Evolutionary conservation across 1,140 invertebrate genomes (phyloP), one percentile per base, ranked within the genome.

Genomic region (Pollicipes pollicipes): DNA sequence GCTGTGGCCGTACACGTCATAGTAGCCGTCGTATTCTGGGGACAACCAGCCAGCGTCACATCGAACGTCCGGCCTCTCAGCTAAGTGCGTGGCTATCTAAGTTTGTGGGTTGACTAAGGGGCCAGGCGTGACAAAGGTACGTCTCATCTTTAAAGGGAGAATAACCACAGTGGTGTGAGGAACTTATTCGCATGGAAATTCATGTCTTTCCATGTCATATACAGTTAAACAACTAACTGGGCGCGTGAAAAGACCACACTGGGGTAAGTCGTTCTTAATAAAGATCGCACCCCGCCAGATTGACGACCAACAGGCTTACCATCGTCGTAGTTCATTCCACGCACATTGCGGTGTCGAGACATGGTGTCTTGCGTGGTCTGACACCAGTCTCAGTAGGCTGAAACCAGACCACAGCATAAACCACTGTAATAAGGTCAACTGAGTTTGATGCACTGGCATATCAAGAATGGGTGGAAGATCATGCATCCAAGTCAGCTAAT

Each of bases 1-100:
- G 28, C 93, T 95, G 80, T 93, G 90, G 3, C 92, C 92, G 79
- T 95, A 95, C 72, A 92, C 86, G 82, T 95, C 90, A 76, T 95
- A 90, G 78, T 91, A 93, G 68, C 86, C 88, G 76, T 95, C 91
- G 79, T 91, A 94, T 77, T 95, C 93, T 89, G 75, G 24, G 78
- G 75, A 73, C 72, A 75, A 76, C 72, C 66, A 58, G 6, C 13
- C 8, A 58, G n/a, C n/a, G n/a, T n/a, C n/a, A n/a, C n/a, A n/a
- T n/a, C n/a, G n/a, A n/a, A n/a, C n/a, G n/a, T n/a, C n/a, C n/a
- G n/a, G n/a, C n/a, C n/a, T n/a, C n/a, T n/a, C n/a, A n/a, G n/a
- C n/a, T n/a, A n/a, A n/a, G n/a, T n/a, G n/a, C n/a, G n/a, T n/a
- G n/a, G n/a, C n/a, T n/a, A n/a, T n/a, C n/a, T n/a, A n/a, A n/a